These are phyloP conservation scores for Lytechinus variegatus DNA, from an alignment of 35 echinoderm and acorn worm species.

Conservation along the genomic window DNA sequence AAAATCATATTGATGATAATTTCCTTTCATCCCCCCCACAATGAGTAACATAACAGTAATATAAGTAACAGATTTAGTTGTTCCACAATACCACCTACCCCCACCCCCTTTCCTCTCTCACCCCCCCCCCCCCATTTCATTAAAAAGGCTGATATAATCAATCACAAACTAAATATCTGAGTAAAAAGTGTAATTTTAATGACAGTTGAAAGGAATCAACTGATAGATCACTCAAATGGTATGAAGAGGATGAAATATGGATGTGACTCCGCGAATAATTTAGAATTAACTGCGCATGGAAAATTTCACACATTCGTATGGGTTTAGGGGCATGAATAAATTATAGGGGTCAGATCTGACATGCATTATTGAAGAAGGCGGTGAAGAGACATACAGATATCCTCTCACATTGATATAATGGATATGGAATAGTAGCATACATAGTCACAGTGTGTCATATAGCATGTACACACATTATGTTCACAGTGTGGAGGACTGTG, in stretches of 20 bases:
- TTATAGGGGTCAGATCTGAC: background rate
- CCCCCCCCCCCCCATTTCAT: background rate
- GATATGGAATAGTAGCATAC: background rate
- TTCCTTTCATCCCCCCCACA: background rate
- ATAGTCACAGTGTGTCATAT: no score
- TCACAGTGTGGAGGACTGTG: no score
- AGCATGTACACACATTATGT: no score
- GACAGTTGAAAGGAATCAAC: background rate
- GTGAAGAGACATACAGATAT: background rate
- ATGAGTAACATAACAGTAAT: background rate
- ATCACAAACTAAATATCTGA: background rate
- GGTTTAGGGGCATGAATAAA: background rate
- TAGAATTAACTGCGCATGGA: slow-evolving; percentile 18
- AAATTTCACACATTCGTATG: slow-evolving; percentile 11
- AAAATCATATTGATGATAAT: background rate
- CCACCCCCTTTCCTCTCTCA: background rate
- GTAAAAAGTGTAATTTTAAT: background rate
- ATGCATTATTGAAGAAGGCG: background rate
- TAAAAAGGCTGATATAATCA: background rate
- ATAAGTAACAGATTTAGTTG: no score
- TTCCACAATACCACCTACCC: background rate
- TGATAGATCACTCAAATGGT: background rate
- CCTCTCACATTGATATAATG: background rate
- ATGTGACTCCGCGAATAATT: slow-evolving; percentile 5
- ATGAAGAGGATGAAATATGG: background rate